These are phyloP conservation scores for Hydrocynus forskahlii DNA, from an alignment of 2,797 vertebrate species.

Conservation along the genomic window DNA sequence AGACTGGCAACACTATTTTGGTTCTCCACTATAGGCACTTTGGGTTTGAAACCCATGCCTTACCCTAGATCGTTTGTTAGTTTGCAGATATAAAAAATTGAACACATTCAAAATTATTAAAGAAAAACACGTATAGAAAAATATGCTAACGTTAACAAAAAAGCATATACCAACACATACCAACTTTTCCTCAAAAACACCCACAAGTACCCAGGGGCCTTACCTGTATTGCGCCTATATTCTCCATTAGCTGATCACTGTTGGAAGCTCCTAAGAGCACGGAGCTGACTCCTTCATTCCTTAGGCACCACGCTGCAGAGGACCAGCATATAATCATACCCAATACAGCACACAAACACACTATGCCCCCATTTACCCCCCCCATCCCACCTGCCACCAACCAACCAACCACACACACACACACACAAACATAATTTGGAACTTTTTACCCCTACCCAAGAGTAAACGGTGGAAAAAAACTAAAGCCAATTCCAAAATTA, in stretches of 20 bases:
- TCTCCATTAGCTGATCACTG: constrained; percentile 97
- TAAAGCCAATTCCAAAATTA: constrained; percentile 40
- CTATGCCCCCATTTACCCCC: background rate
- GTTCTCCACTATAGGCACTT: background rate
- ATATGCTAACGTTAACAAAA: background rate
- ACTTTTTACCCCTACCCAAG: background rate
- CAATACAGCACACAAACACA: constrained; percentile 36
- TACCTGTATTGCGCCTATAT: constrained; percentile 98
- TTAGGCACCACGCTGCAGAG: constrained; percentile 94
- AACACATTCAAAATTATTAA: background rate
- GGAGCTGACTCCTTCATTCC: constrained; percentile 96
- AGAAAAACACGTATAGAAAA: background rate
- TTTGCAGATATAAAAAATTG: no score
- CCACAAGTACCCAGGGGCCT: constrained; percentile 44
- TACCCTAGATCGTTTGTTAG: background rate
- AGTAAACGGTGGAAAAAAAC: constrained; percentile 15
- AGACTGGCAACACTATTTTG: background rate
- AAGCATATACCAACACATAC: constrained; percentile 1
- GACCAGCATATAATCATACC: constrained; percentile 75
- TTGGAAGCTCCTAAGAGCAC: constrained; percentile 96
- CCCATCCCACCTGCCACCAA: background rate
- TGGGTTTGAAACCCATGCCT: background rate
- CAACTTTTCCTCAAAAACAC: background rate
- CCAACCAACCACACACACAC: background rate
- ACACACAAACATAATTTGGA: background rate